These are phyloP conservation scores for Ailuropoda melanoleuca DNA, from an alignment of 2,113 vertebrate species.

Conservation along the genomic window DNA sequence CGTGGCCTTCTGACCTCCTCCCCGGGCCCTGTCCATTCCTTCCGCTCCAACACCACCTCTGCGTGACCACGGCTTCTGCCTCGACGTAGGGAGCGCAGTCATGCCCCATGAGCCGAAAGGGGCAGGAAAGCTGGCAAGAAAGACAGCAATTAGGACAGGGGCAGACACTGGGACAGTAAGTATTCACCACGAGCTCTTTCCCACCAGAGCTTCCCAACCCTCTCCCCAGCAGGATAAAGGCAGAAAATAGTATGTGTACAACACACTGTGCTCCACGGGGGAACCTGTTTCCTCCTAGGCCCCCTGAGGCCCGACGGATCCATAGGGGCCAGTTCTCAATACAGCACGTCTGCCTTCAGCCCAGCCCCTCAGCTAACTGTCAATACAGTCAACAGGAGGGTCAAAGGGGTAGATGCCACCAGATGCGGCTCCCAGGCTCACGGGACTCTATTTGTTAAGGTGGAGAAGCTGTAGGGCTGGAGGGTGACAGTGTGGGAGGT, in stretches of 20 bases:
- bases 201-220: too few relatives aligned
- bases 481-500: accelerated
- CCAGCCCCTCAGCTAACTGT: not conserved
- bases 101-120: not conserved
- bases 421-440: not conserved
- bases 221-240: not conserved
- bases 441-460: not conserved
- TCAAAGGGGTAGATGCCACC: not conserved
- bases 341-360: not conserved
- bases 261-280: accelerated
- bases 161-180: accelerated
- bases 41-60: not conserved
- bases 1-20: not conserved
- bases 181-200: accelerated
- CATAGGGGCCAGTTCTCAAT: not conserved
- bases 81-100: not conserved
- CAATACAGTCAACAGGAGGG: not conserved
- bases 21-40: not conserved
- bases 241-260: not conserved
- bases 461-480: not conserved
- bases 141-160: slow-evolving; percentile 15
- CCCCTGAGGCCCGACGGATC: not conserved
- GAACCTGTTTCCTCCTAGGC: not conserved
- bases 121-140: slow-evolving; percentile 46
- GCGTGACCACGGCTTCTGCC: not conserved